Percentiles rank a stretch among this genome's conserved stretches.
These are phyloP conservation scores for Lepus europaeus DNA, from an alignment of 2,113 vertebrate genomes.

Conservation along the genomic window DNA sequence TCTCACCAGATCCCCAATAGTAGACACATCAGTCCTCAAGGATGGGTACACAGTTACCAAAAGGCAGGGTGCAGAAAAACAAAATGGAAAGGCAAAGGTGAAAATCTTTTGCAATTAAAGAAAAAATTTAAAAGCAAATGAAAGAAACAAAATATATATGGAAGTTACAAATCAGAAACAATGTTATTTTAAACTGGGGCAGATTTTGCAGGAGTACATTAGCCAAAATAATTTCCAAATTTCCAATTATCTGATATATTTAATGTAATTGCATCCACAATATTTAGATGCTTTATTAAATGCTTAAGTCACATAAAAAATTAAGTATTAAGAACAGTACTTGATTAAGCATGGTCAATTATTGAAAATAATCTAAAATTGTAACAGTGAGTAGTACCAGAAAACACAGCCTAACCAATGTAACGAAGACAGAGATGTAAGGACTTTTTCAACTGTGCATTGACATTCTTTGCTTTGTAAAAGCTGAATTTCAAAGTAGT, in stretches of 20 bases:
- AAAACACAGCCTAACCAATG: neutral
- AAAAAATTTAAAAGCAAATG: neutral
- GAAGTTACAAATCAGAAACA: neutral
- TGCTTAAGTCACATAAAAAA: neutral
- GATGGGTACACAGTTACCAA: neutral
- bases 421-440: neutral
- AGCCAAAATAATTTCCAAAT: neutral
- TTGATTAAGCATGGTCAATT: neutral
- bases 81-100: neutral
- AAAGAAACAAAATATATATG: neutral
- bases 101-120: neutral
- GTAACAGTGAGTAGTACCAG: neutral
- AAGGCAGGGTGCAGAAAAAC: neutral
- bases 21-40: neutral
- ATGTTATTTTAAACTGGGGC: neutral
- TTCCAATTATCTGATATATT: neutral
- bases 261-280: neutral
- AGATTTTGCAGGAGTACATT: no score
- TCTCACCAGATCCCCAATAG: neutral
- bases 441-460: neutral
- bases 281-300: neutral
- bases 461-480: neutral
- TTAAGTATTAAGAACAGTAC: neutral
- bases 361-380: constrained; percentile 25
- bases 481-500: neutral